phyloP scores from a whole-genome alignment of 2,888 invertebrate genomes.

The Argynnis bischoffii region DNA sequence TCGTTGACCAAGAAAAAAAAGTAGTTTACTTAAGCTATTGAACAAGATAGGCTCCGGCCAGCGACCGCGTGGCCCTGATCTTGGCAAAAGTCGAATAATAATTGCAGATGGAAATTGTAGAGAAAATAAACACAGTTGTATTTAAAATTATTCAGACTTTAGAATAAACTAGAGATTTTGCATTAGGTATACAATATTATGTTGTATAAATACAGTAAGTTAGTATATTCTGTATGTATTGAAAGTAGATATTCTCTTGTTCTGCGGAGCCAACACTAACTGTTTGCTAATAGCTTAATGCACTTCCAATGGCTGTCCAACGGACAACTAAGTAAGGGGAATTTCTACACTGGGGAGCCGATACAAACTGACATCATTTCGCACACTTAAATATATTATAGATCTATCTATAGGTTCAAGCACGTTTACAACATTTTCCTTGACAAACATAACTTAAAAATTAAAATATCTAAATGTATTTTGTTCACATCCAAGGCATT shows the following conservation, averaged over 20 bases:
- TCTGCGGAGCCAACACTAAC: slow-evolving; percentile 54
- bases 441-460: slow-evolving; percentile 18
- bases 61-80: slow-evolving; percentile 76
- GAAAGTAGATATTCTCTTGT: slow-evolving; percentile 36
- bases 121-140: not conserved
- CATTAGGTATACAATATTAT: too few species aligned
- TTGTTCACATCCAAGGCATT: slow-evolving; percentile 18
- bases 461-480: slow-evolving; percentile 25
- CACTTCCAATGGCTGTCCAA: slow-evolving; percentile 62
- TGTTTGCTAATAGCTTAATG: slow-evolving; percentile 75
- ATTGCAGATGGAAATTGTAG: not conserved
- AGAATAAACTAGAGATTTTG: too few species aligned
- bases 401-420: slow-evolving; percentile 20
- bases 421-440: slow-evolving; percentile 20
- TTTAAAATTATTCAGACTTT: too few species aligned
- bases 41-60: slow-evolving; percentile 57
- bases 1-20: slow-evolving; percentile 63
- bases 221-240: slow-evolving; percentile 3
- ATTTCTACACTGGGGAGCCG: slow-evolving; percentile 40
- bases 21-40: slow-evolving; percentile 57
- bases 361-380: slow-evolving; percentile 35
- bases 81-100: slow-evolving; percentile 54
- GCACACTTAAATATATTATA: slow-evolving; percentile 25
- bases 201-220: too few species aligned
- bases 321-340: slow-evolving; percentile 52